Conservation (phyloP, 2,113 vertebrate species). For the Naja naja region DNA sequence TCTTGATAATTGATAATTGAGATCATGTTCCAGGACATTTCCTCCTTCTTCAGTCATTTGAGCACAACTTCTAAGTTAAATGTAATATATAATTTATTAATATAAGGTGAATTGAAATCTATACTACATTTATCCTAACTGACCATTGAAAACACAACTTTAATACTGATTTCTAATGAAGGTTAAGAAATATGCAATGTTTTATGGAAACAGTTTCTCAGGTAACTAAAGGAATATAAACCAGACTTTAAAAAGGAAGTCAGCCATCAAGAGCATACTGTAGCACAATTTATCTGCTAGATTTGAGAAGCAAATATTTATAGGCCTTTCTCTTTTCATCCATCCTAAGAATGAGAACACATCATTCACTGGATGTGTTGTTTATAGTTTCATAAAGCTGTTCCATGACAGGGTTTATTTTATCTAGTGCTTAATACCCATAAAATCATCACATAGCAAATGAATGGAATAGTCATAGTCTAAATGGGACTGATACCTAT, state of each 20-base stretch:
- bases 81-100: constrained; percentile 20
- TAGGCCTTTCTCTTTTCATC: constrained; percentile 65
- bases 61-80: background rate
- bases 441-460: constrained; percentile 71
- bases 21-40: constrained; percentile 16
- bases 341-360: constrained; percentile 73
- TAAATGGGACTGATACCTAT: constrained; percentile 36
- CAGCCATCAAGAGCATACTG: constrained; percentile 45
- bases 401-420: constrained; percentile 84
- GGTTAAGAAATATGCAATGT: background rate
- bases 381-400: constrained; percentile 91
- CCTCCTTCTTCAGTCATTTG: constrained; percentile 18
- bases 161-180: constrained; percentile 34
- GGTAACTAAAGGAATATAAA: constrained; percentile 52
- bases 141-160: constrained; percentile 34
- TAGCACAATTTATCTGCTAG: constrained; percentile 55
- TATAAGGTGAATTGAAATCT: constrained; percentile 14
- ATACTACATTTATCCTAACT: constrained; percentile 11
- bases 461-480: constrained; percentile 38
- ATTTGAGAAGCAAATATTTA: constrained; percentile 64
- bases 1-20: background rate
- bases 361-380: constrained; percentile 74
- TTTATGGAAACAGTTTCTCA: constrained; percentile 36
- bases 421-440: constrained; percentile 77
- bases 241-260: constrained; percentile 37